phyloP scores from a whole-genome alignment of 2,888 invertebrate genomes.

The Scaptomyza tumidula region DNA sequence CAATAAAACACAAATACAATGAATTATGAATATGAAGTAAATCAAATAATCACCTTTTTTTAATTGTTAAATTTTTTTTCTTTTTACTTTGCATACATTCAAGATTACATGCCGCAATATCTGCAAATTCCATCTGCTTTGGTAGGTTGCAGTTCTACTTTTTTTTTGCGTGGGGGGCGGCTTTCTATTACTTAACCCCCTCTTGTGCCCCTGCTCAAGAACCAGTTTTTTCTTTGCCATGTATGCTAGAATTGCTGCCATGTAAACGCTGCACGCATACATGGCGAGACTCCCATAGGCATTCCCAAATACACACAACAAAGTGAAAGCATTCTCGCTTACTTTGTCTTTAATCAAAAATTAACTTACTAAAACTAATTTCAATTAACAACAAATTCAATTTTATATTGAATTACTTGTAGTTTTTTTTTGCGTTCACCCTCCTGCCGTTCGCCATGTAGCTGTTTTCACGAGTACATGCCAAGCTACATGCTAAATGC shows the following conservation, averaged over 20 bases:
- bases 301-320: not conserved
- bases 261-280: constrained; percentile 49
- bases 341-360: not conserved
- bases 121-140: not conserved
- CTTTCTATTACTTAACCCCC: constrained; percentile 45
- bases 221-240: constrained; percentile 57
- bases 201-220: constrained; percentile 41
- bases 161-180: constrained; percentile 13
- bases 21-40: constrained; percentile 24
- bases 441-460: constrained; percentile 53
- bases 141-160: constrained; percentile 12
- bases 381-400: not conserved
- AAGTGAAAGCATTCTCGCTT: not conserved
- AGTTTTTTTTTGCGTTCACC: constrained; percentile 16
- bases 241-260: constrained; percentile 57
- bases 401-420: not conserved
- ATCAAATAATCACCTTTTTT: not conserved
- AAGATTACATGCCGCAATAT: not conserved
- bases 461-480: constrained; percentile 54
- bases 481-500: constrained; percentile 52
- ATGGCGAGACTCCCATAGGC: constrained; percentile 59
- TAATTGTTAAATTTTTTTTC: not conserved
- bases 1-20: constrained; percentile 32
- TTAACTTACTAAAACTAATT: not conserved
- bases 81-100: not conserved